phyloP scores from a whole-genome alignment of 2,113 vertebrate species.

The Phrynosoma platyrhinos region DNA sequence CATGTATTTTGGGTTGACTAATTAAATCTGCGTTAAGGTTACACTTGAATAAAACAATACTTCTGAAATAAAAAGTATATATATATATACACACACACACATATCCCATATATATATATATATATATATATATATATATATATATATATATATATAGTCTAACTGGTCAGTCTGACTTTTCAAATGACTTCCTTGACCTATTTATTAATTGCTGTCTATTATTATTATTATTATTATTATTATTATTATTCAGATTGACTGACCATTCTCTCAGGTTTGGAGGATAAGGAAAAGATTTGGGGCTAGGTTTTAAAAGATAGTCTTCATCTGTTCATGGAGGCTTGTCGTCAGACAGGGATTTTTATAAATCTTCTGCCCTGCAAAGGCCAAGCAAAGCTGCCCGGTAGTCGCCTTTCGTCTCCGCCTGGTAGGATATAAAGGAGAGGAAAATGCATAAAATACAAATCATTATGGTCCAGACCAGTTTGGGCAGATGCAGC shows the following conservation, averaged over 20 bases:
- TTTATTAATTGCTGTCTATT: background rate
- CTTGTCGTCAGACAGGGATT: rapidly evolving
- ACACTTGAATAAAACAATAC: conserved; percentile 18
- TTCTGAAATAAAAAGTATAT: background rate
- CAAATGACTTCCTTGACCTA: background rate
- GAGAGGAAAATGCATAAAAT: no score
- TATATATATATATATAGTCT: no score
- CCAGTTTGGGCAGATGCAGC: no score
- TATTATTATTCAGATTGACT: background rate
- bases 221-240: no score
- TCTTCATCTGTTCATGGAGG: background rate
- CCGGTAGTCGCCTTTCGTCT: conserved; percentile 58
- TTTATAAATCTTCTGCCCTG: conserved; percentile 73
- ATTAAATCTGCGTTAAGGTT: background rate
- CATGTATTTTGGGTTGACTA: background rate
- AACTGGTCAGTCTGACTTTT: no score
- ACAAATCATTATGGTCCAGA: no score
- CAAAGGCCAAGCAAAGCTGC: conserved; percentile 66
- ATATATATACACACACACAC: no score
- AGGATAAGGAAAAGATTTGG: background rate
- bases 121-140: no score
- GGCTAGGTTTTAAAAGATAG: background rate
- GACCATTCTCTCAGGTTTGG: no score
- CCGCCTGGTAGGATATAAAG: conserved; percentile 48
- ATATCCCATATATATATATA: no score